Conservation (phyloP, 2,888 invertebrate genomes). For the Aquatica leii region DNA sequence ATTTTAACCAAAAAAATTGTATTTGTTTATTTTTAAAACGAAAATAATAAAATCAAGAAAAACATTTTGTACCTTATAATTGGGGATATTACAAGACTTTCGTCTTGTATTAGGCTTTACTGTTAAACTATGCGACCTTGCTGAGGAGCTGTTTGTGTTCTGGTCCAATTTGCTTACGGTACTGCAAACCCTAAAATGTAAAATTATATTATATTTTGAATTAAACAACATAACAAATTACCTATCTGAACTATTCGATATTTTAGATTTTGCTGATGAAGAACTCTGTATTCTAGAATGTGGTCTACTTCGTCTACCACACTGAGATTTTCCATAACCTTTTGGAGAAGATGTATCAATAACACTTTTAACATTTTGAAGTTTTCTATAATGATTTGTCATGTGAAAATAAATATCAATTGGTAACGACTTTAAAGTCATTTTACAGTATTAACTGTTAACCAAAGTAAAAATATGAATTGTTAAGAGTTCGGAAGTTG, state of each 20-base stretch:
- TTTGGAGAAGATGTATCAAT: conserved; percentile 56
- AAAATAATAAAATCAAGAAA: too few species aligned
- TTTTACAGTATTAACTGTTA: conserved; percentile 6
- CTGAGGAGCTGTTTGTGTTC: too few species aligned
- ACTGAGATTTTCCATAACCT: conserved; percentile 42
- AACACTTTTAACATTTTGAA: conserved; percentile 55
- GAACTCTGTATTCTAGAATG: conserved; percentile 14
- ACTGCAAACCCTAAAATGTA: too few species aligned
- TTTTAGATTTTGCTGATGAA: not conserved
- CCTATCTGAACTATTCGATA: not conserved
- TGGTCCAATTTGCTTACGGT: too few species aligned
- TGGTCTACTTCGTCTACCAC: conserved; percentile 22
- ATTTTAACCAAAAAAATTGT: too few species aligned
- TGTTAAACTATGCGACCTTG: conserved; percentile 34
- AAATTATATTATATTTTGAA: too few species aligned
- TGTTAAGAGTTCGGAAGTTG: not conserved
- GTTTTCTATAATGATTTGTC: conserved; percentile 60
- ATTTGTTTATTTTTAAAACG: too few species aligned
- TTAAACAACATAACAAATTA: too few species aligned
- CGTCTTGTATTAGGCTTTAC: too few species aligned
- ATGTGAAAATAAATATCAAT: conserved; percentile 59
- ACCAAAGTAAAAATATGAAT: not conserved
- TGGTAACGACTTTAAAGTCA: conserved; percentile 19
- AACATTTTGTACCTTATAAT: too few species aligned
- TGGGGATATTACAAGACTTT: too few species aligned